Conservation (phyloP, 2,113 vertebrate species). For the Onychostoma macrolepis region DNA sequence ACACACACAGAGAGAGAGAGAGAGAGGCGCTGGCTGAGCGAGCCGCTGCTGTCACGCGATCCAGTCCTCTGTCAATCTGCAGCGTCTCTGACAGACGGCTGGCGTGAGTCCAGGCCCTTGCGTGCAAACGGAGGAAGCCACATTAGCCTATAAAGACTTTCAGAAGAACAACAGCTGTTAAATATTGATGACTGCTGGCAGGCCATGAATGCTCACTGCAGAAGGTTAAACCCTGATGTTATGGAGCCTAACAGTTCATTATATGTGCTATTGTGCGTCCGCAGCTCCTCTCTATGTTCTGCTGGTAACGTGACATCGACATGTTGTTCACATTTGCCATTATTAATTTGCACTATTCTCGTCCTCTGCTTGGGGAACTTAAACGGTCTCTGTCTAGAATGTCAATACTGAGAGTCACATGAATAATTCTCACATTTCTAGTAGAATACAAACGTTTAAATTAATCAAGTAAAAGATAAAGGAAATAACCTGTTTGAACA, state of each 20-base stretch:
- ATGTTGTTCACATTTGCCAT: neutral
- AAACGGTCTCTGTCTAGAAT: neutral
- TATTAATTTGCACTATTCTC: neutral
- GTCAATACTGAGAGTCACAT: neutral
- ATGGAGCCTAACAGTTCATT: slow-evolving; percentile 91
- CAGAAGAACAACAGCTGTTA: slow-evolving; percentile 98
- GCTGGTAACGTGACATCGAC: slow-evolving; percentile 62
- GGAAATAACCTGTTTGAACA: neutral
- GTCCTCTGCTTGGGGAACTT: neutral
- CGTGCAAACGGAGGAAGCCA: slow-evolving; percentile 88
- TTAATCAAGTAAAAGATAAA: neutral
- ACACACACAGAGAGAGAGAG: slow-evolving; percentile 60
- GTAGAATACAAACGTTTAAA: neutral
- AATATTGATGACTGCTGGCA: slow-evolving; percentile 96
- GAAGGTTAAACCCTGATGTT: slow-evolving; percentile 87
- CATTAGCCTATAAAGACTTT: slow-evolving; percentile 92
- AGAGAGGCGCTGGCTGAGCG: slow-evolving; percentile 80
- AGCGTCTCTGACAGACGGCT: slow-evolving; percentile 83
- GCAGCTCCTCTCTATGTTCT: slow-evolving; percentile 67
- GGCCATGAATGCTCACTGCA: slow-evolving; percentile 81
- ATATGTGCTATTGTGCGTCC: slow-evolving; percentile 67
- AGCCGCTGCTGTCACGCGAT: slow-evolving; percentile 88
- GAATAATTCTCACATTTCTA: neutral
- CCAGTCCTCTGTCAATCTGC: slow-evolving; percentile 86
- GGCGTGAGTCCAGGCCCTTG: slow-evolving; percentile 86